Evolutionary conservation across 2,797 vertebrate species (phyloP).

Genomic region (Eulemur coronatus): DNA sequence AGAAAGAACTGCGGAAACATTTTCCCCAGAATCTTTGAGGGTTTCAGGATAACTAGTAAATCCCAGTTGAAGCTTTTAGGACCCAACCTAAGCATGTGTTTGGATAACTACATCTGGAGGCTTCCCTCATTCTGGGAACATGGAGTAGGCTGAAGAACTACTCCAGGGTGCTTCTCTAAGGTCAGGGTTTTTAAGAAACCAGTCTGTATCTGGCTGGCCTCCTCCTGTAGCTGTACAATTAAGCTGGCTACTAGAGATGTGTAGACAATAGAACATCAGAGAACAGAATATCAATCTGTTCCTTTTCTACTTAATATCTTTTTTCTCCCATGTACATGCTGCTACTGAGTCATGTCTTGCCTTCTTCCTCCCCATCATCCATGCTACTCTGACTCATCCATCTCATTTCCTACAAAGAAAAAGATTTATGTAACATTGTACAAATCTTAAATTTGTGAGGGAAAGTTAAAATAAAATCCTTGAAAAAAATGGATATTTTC

Average conservation of each 20-base stretch:
- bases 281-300: neutral
- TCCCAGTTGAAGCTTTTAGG: neutral
- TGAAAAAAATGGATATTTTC: neutral
- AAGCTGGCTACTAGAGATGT: neutral
- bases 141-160: neutral
- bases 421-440: neutral
- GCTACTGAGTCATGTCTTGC: neutral
- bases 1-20: neutral
- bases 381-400: neutral
- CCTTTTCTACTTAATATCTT: neutral
- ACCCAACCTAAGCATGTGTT: neutral
- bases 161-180: neutral
- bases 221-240: neutral
- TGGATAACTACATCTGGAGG: neutral
- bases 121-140: neutral
- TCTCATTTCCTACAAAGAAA: neutral
- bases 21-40: neutral
- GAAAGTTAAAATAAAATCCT: slow-evolving; percentile 10
- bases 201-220: neutral
- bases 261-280: neutral
- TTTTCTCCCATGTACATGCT: neutral
- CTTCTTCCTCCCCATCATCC: neutral
- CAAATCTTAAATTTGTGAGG: neutral
- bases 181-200: neutral
- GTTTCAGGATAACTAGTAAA: neutral